phyloP scores from a whole-genome alignment of 35 echinoderm and acorn worm species.

The Anneissia japonica region DNA sequence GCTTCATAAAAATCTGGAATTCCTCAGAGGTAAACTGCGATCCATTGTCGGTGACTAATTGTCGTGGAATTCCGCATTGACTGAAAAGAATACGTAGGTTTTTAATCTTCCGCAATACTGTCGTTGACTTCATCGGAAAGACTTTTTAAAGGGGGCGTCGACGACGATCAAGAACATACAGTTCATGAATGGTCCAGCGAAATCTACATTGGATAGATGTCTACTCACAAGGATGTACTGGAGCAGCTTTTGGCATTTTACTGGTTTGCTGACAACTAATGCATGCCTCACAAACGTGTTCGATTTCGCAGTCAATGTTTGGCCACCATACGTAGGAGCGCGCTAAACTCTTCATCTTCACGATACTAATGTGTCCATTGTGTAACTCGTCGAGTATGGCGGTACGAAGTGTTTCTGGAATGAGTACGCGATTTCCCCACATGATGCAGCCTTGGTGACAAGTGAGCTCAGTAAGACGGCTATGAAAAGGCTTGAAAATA shows the following conservation, averaged over 20 bases:
- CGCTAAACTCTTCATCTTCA: slow-evolving; percentile 21
- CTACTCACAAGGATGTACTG: slow-evolving; percentile 21
- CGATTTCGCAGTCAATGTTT: slow-evolving; percentile 6
- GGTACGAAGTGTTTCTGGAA: neutral
- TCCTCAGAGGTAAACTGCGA: too few species aligned
- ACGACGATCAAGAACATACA: slow-evolving; percentile 27
- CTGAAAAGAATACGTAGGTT: too few species aligned
- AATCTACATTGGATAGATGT: slow-evolving; percentile 14
- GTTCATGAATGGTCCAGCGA: slow-evolving; percentile 14
- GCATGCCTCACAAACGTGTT: neutral
- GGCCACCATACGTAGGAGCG: slow-evolving; percentile 33
- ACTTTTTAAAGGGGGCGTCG: slow-evolving; percentile 11
- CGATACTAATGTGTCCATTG: slow-evolving; percentile 6
- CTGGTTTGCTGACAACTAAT: slow-evolving; percentile 8
- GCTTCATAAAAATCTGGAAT: neutral
- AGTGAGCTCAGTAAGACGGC: neutral
- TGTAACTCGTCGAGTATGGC: slow-evolving; percentile 18
- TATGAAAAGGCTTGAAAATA: neutral
- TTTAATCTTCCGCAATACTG: too few species aligned
- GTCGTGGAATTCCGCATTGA: too few species aligned
- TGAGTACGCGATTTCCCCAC: neutral
- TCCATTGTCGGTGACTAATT: too few species aligned
- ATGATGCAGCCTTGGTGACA: neutral
- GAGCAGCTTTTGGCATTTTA: neutral
- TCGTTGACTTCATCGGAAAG: too few species aligned